These are phyloP conservation scores for Nomada fucata DNA, from an alignment of 2,888 invertebrate species.

Conservation along the genomic window DNA sequence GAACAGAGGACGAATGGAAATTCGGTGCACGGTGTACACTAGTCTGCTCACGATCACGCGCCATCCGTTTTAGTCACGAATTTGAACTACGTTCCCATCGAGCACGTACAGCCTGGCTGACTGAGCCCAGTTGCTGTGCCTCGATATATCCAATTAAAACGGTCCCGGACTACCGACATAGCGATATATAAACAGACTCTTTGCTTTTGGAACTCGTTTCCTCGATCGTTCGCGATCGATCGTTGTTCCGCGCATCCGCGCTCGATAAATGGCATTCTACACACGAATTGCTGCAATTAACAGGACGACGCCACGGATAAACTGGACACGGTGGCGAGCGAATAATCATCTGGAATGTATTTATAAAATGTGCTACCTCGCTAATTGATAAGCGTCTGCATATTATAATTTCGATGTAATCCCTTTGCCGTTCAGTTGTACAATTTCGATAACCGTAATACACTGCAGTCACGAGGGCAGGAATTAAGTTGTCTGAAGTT, in stretches of 20 bases:
- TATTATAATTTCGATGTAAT: no score
- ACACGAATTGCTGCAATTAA: no score
- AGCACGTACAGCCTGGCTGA: conserved; percentile 16
- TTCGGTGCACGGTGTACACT: conserved; percentile 14
- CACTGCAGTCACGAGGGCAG: not conserved
- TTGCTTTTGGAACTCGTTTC: conserved; percentile 20
- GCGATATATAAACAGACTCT: conserved; percentile 9
- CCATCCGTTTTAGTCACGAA: conserved; percentile 48
- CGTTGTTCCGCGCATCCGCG: not conserved
- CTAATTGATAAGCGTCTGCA: no score
- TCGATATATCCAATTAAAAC: conserved; percentile 48
- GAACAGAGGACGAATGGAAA: conserved; percentile 26
- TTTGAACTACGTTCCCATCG: conserved; percentile 17
- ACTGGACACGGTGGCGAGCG: no score
- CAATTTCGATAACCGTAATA: conserved; percentile 33
- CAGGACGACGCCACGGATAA: no score
- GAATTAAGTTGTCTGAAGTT: conserved; percentile 7
- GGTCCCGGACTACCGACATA: conserved; percentile 7
- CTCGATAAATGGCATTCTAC: no score
- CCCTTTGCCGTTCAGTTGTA: not conserved
- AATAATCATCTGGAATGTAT: no score
- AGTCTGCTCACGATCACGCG: conserved; percentile 17
- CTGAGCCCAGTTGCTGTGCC: conserved; percentile 1
- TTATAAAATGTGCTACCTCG: no score
- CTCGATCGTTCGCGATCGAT: not conserved